Conservation (phyloP, 2,888 invertebrate species). For the Noctua janthina region DNA sequence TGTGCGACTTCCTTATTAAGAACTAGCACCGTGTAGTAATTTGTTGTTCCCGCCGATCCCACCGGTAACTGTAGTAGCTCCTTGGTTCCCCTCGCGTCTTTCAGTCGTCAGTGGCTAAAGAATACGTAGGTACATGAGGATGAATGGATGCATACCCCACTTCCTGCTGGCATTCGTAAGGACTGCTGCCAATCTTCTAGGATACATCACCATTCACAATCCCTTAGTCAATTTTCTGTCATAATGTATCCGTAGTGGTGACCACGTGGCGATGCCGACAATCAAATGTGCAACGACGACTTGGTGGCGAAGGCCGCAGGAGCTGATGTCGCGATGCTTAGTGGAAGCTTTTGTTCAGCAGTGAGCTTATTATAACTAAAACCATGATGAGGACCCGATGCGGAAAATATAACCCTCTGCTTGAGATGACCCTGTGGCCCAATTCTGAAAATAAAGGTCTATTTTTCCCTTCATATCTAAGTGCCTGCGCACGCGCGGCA, state of each 20-base stretch:
- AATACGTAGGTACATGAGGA: neutral
- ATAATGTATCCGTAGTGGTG: neutral
- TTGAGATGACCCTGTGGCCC: neutral
- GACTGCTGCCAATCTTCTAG: neutral
- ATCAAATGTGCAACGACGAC: too few species aligned
- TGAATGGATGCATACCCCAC: neutral
- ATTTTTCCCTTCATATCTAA: neutral
- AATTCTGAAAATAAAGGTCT: neutral
- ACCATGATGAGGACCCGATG: neutral
- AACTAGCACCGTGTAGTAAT: constrained; percentile 16
- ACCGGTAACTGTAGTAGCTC: neutral
- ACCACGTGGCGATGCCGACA: neutral
- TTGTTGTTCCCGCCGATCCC: constrained; percentile 13
- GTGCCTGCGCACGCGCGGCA: constrained; percentile 5
- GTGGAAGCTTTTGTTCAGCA: neutral
- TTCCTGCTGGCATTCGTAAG: too few species aligned
- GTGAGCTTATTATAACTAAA: neutral
- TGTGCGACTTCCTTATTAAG: constrained; percentile 54
- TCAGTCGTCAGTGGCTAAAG: neutral
- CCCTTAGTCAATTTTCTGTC: neutral
- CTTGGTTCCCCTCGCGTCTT: constrained; percentile 3
- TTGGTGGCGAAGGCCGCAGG: too few species aligned
- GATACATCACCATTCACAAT: neutral
- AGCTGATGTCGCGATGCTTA: neutral
- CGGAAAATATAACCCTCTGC: neutral